Evolutionary conservation across 2,797 vertebrate genomes (phyloP).

Genomic region (Cyclura pinguis): DNA sequence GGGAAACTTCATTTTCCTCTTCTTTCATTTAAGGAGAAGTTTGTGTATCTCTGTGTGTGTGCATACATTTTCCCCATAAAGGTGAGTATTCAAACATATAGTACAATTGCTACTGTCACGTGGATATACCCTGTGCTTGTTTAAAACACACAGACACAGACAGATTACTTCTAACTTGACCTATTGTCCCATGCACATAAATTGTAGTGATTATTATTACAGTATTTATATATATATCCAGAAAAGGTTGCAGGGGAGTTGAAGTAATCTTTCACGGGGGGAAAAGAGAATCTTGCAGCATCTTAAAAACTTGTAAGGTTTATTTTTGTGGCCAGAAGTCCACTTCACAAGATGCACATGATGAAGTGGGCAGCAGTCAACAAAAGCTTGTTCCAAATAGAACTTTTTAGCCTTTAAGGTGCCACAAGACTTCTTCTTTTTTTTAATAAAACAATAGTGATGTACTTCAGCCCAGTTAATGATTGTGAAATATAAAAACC

Average conservation of each 20-base stretch:
- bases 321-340: no score
- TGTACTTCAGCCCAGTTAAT: constrained; percentile 5
- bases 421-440: no score
- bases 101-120: background rate
- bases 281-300: background rate
- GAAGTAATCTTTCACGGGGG: no score
- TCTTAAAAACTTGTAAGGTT: no score
- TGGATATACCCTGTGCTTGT: background rate
- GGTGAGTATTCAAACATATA: background rate
- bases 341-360: no score
- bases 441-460: background rate
- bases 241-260: no score
- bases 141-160: background rate
- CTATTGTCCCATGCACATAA: background rate
- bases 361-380: no score
- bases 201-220: constrained; percentile 11
- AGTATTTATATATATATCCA: background rate
- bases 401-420: no score
- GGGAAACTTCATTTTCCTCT: background rate
- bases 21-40: no score
- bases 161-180: background rate
- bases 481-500: constrained; percentile 9
- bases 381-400: no score
- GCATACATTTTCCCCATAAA: background rate
- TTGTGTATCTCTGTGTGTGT: background rate